Evolutionary conservation across 1,140 invertebrate species (phyloP).

Genomic region (Dendroctonus valens): DNA sequence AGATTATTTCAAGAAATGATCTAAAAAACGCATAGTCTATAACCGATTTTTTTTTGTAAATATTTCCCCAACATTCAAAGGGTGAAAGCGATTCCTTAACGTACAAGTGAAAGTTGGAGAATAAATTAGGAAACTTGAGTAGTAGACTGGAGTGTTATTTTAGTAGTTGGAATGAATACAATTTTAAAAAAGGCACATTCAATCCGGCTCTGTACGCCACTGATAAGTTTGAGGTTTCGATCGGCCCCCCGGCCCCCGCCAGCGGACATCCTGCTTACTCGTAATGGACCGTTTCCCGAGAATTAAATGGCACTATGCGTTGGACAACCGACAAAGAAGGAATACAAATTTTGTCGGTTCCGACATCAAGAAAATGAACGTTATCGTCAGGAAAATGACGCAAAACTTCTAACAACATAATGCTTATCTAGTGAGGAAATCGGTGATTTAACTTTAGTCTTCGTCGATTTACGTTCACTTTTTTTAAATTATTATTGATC

Average conservation of each 20-base stretch:
- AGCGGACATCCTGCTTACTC: constrained; percentile 49
- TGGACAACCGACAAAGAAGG: constrained; percentile 30
- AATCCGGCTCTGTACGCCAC: constrained; percentile 5
- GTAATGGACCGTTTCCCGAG: constrained; percentile 49
- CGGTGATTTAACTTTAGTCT: too few species aligned
- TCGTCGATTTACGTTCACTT: too few species aligned
- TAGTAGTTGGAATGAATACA: too few species aligned
- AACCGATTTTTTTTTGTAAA: background rate
- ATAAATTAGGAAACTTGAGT: too few species aligned
- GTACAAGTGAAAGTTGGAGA: too few species aligned
- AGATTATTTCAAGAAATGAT: constrained; percentile 24
- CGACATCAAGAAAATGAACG: background rate
- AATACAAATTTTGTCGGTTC: constrained; percentile 14
- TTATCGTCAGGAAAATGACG: too few species aligned
- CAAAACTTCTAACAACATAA: too few species aligned
- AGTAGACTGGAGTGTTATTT: too few species aligned
- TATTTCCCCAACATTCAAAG: background rate
- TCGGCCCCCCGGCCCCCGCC: constrained; percentile 23
- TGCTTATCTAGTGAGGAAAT: too few species aligned
- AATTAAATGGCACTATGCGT: constrained; percentile 44
- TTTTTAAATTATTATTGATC: too few species aligned
- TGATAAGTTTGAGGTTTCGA: constrained; percentile 10
- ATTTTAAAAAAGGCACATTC: too few species aligned
- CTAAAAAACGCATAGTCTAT: constrained; percentile 7
- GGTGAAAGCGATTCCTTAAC: too few species aligned